These are phyloP conservation scores for Tetramorium parvispinum DNA, from an alignment of 1,140 invertebrate species.

Conservation along the genomic window DNA sequence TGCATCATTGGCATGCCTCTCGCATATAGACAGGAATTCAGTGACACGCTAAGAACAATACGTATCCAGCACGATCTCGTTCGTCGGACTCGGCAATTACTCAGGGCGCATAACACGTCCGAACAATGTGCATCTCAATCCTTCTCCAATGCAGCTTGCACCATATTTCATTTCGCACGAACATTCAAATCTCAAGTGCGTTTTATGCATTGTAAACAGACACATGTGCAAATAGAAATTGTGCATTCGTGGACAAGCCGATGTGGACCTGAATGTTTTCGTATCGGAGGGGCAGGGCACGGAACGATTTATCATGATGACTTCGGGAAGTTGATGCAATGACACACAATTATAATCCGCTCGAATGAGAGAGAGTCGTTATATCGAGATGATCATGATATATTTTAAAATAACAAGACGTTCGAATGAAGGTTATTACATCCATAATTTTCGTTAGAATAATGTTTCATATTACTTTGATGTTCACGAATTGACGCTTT, in stretches of 20 bases:
- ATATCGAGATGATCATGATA: not conserved
- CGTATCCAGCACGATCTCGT: slow-evolving; percentile 49
- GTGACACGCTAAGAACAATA: slow-evolving; percentile 66
- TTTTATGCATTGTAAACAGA: slow-evolving; percentile 69
- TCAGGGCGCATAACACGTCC: slow-evolving; percentile 72
- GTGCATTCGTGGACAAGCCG: slow-evolving; percentile 62
- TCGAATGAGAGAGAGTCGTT: not conserved
- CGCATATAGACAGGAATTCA: slow-evolving; percentile 62
- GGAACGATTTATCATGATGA: slow-evolving; percentile 9
- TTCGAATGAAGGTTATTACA: not conserved
- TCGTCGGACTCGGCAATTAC: slow-evolving; percentile 63
- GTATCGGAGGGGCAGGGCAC: slow-evolving; percentile 7
- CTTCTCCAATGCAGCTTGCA: slow-evolving; percentile 72
- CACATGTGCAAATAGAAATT: slow-evolving; percentile 66
- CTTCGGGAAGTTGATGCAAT: slow-evolving; percentile 19
- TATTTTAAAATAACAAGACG: not conserved
- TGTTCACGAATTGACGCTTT: not conserved
- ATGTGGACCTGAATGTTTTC: slow-evolving; percentile 58
- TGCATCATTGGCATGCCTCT: slow-evolving; percentile 76
- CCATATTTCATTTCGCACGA: slow-evolving; percentile 73
- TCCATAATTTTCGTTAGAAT: not conserved
- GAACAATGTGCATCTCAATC: slow-evolving; percentile 71
- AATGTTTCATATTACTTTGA: not conserved
- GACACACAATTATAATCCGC: not conserved
- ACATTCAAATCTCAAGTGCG: slow-evolving; percentile 70